These are phyloP conservation scores for Parnassius glacialis DNA, from an alignment of 2,888 invertebrate genomes.

Conservation along the genomic window DNA sequence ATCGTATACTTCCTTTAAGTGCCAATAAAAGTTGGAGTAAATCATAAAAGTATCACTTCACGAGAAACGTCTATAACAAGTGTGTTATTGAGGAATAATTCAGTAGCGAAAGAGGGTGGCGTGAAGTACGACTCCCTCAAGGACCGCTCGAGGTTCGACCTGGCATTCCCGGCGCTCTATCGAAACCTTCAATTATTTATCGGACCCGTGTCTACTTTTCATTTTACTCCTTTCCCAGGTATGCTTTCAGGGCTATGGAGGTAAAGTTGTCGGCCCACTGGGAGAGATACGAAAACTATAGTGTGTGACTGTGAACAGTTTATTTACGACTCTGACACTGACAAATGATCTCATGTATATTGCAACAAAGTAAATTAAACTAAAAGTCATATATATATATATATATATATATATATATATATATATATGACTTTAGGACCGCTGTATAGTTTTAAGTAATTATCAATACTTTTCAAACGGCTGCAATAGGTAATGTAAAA, in stretches of 20 bases:
- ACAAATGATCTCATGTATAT: not conserved
- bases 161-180: conserved; percentile 75
- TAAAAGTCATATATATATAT: too few relatives aligned
- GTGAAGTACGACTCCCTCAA: conserved; percentile 76
- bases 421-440: too few relatives aligned
- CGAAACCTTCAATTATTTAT: conserved; percentile 80
- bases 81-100: conserved; percentile 81
- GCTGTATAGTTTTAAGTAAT: too few relatives aligned
- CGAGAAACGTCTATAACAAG: conserved; percentile 79
- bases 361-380: not conserved
- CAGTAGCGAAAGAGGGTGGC: conserved; percentile 71
- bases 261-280: conserved; percentile 70
- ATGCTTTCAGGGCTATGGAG: conserved; percentile 61
- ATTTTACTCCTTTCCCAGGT: conserved; percentile 73
- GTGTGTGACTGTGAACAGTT: conserved; percentile 49
- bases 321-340: conserved; percentile 32
- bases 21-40: conserved; percentile 81
- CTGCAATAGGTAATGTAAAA: too few relatives aligned
- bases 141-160: conserved; percentile 60
- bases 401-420: too few relatives aligned
- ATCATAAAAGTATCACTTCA: conserved; percentile 80
- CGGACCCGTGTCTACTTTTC: conserved; percentile 80
- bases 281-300: conserved; percentile 63
- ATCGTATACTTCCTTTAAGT: conserved; percentile 80
- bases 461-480: too few relatives aligned